These are phyloP conservation scores for Avahi laniger DNA, from an alignment of 2,797 vertebrate species.

Conservation along the genomic window DNA sequence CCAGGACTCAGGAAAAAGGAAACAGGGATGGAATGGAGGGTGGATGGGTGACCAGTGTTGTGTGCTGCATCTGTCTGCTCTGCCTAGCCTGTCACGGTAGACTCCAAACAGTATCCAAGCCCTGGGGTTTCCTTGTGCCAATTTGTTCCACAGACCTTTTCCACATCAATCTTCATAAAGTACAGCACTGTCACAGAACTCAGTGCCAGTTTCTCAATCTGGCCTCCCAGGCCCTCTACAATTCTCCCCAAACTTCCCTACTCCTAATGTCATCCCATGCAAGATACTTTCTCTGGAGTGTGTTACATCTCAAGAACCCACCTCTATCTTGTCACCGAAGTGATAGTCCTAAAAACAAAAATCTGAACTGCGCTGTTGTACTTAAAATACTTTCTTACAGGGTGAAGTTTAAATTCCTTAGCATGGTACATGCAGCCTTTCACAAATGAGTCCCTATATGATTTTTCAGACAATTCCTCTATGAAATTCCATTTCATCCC, in stretches of 20 bases:
- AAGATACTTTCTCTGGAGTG: not conserved
- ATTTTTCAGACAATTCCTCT: not conserved
- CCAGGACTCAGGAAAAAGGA: not conserved
- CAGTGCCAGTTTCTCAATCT: not conserved
- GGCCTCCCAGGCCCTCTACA: not conserved
- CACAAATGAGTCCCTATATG: not conserved
- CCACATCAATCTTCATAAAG: not conserved
- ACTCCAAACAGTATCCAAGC: not conserved
- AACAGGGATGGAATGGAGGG: not conserved
- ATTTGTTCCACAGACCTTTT: not conserved
- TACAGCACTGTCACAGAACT: not conserved
- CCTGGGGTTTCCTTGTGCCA: not conserved
- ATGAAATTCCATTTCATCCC: not conserved
- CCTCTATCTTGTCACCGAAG: not conserved
- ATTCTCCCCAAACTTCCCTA: not conserved
- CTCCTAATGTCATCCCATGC: not conserved
- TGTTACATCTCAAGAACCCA: not conserved
- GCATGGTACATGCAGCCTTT: not conserved
- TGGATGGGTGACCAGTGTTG: fast-evolving
- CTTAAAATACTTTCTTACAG: not conserved
- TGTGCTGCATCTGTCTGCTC: not conserved
- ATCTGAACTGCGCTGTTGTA: not conserved
- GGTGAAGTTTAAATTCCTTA: not conserved
- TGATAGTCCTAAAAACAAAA: conserved; percentile 3
- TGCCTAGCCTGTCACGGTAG: not conserved